These are phyloP conservation scores for Holcopasites calliopsidis DNA, from an alignment of 1,140 invertebrate species.

Conservation along the genomic window DNA sequence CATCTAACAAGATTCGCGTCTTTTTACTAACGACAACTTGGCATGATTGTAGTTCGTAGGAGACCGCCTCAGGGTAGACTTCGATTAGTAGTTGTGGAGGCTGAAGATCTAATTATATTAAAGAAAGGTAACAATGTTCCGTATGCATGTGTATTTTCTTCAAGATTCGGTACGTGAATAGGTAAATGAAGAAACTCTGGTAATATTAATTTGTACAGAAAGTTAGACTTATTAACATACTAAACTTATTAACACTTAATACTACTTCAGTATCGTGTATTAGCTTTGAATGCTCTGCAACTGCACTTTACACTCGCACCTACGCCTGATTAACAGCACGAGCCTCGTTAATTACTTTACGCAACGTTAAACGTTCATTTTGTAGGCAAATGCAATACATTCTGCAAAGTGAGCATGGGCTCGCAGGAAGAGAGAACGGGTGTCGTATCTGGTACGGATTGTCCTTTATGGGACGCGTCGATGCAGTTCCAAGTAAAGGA, in stretches of 20 bases:
- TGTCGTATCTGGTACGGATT: slow-evolving; percentile 81
- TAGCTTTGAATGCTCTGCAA: not conserved
- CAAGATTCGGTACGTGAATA: not conserved
- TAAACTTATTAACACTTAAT: slow-evolving; percentile 1
- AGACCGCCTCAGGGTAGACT: slow-evolving; percentile 76
- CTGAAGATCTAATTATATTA: slow-evolving; percentile 71
- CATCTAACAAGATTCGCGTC: slow-evolving; percentile 1
- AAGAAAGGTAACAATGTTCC: slow-evolving; percentile 71
- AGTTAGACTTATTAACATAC: not conserved
- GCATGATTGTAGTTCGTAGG: slow-evolving; percentile 79
- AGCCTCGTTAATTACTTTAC: not conserved
- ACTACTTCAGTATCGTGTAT: no score
- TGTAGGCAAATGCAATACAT: slow-evolving; percentile 82
- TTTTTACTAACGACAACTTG: slow-evolving; percentile 66
- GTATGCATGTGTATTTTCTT: not conserved
- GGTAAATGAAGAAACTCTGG: not conserved
- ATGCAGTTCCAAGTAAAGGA: slow-evolving; percentile 92
- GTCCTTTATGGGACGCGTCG: slow-evolving; percentile 88
- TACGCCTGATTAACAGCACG: slow-evolving; percentile 6
- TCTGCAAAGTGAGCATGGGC: slow-evolving; percentile 90
- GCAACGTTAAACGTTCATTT: slow-evolving; percentile 22
- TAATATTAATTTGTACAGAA: not conserved
- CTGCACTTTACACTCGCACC: not conserved
- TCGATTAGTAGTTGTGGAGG: slow-evolving; percentile 75
- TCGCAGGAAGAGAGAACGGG: slow-evolving; percentile 87